Percentiles rank a stretch among this genome's conserved stretches.
These are phyloP conservation scores for Gymnarchus niloticus DNA, from an alignment of 2,113 vertebrate genomes.

Conservation along the genomic window DNA sequence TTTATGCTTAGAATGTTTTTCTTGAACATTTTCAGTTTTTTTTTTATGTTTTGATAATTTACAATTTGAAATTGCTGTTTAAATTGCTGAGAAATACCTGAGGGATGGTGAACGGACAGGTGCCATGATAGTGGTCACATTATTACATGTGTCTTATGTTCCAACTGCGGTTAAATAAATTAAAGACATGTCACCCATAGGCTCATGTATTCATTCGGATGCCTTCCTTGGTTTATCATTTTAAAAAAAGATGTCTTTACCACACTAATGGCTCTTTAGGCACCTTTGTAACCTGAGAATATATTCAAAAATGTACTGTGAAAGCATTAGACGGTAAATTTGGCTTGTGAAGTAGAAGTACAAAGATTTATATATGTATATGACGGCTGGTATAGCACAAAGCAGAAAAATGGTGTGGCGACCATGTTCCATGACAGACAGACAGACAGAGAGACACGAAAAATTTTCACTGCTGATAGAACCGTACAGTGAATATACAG, in stretches of 20 bases:
- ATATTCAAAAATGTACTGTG: not conserved
- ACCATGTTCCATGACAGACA: not conserved
- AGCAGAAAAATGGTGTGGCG: not conserved
- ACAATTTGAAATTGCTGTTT: slow-evolving; percentile 75
- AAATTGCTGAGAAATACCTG: slow-evolving; percentile 52
- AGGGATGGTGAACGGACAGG: slow-evolving; percentile 66
- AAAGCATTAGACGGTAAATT: not conserved
- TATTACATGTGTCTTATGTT: slow-evolving; percentile 81
- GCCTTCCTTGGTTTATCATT: not conserved
- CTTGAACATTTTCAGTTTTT: slow-evolving; percentile 58
- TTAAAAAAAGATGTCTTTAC: not conserved
- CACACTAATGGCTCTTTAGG: too few relatives aligned
- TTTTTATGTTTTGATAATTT: slow-evolving; percentile 65
- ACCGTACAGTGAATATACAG: too few relatives aligned
- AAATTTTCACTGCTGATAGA: too few relatives aligned
- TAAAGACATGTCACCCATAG: slow-evolving; percentile 59
- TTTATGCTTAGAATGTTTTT: slow-evolving; percentile 29
- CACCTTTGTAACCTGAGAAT: too few relatives aligned
- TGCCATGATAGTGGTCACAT: slow-evolving; percentile 87
- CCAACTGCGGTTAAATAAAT: slow-evolving; percentile 88
- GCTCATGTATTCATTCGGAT: slow-evolving; percentile 8
- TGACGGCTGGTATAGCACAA: not conserved
- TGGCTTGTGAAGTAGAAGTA: not conserved
- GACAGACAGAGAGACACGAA: not conserved
- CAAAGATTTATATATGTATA: not conserved